These are phyloP conservation scores for Xanthorhoe spadicearia DNA, from an alignment of 2,888 invertebrate genomes.

Conservation along the genomic window DNA sequence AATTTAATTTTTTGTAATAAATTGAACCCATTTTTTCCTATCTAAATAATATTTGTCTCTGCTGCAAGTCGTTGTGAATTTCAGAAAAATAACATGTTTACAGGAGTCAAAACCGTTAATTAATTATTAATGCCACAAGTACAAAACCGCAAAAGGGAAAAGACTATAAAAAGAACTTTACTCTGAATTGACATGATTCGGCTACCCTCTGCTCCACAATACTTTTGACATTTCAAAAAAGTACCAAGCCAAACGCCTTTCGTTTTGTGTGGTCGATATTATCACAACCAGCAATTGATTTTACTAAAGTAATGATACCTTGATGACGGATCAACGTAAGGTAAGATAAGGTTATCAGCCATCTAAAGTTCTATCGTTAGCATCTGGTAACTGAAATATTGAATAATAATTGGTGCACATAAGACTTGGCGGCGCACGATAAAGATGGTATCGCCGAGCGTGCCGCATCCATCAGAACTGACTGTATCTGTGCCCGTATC, in stretches of 20 bases:
- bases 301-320: constrained; percentile 18
- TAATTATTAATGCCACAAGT: no score
- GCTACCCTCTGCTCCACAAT: not conserved
- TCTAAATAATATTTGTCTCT: no score
- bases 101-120: no score
- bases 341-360: constrained; percentile 17
- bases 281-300: constrained; percentile 22
- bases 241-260: not conserved
- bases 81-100: no score
- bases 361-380: constrained; percentile 36
- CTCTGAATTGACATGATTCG: no score
- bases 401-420: constrained; percentile 83
- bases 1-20: not conserved
- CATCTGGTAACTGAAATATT: constrained; percentile 62
- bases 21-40: not conserved
- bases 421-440: constrained; percentile 63
- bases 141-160: no score
- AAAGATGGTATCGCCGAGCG: constrained; percentile 78
- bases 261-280: not conserved
- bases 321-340: constrained; percentile 30
- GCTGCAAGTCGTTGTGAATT: no score
- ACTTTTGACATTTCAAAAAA: not conserved
- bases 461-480: constrained; percentile 80
- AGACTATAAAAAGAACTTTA: no score
- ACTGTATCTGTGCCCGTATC: constrained; percentile 73